These are phyloP conservation scores for Campylomormyrus numenius DNA, from an alignment of 2,113 vertebrate genomes.

Conservation along the genomic window DNA sequence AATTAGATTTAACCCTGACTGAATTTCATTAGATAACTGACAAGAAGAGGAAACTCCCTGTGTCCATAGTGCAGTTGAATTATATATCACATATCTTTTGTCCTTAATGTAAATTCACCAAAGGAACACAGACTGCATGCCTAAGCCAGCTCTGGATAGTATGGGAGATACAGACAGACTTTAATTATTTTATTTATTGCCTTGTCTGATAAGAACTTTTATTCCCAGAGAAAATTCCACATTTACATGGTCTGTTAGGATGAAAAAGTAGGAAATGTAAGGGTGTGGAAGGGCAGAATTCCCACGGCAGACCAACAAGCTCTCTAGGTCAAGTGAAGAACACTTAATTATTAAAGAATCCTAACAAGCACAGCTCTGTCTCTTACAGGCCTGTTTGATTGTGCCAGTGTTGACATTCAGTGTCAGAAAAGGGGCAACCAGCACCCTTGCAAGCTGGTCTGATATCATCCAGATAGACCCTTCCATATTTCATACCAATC, in stretches of 20 bases:
- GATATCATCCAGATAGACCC: slow-evolving; percentile 19
- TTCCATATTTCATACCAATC: slow-evolving; percentile 14
- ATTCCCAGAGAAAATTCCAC: background rate
- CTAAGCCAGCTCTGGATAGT: background rate
- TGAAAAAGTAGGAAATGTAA: background rate
- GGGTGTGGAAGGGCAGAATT: background rate
- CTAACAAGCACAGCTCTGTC: background rate
- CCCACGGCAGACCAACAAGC: background rate
- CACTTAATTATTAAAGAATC: background rate
- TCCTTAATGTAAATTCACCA: background rate
- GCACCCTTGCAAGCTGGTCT: background rate
- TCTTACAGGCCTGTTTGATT: background rate
- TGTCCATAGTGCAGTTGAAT: background rate
- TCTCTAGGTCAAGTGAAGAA: background rate
- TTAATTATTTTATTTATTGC: background rate
- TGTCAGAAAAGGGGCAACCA: background rate
- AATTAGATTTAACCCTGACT: background rate
- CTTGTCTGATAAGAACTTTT: background rate
- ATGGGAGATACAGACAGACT: background rate
- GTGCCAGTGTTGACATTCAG: background rate
- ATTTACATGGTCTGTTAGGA: background rate
- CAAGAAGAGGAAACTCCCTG: background rate
- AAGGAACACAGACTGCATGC: background rate
- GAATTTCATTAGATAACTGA: background rate
- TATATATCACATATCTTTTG: background rate